A percentile compares a stretch with the other conserved stretches of the same genome.
Evolutionary conservation across 2,113 vertebrate genomes (phyloP).

Genomic region (Brachyhypopomus gauderio): DNA sequence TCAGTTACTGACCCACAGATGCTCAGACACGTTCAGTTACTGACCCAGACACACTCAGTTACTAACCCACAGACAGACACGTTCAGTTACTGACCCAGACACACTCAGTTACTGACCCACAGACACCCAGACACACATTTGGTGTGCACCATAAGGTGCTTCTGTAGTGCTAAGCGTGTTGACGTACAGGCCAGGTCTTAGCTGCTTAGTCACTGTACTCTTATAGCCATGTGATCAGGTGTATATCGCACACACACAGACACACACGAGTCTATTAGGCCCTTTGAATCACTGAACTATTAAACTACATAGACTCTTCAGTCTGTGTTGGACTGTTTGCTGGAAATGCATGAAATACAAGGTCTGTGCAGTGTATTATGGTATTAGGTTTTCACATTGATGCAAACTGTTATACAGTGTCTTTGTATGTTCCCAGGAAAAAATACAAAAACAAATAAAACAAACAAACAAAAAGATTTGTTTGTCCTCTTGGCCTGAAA

Average conservation of each 20-base stretch:
- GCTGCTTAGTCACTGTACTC: not conserved
- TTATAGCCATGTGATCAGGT: not conserved
- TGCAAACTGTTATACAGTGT: too few species aligned
- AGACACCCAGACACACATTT: not conserved
- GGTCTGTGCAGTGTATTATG: too few species aligned
- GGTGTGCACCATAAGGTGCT: not conserved
- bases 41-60: not conserved
- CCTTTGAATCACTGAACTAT: not conserved
- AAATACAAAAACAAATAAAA: not conserved
- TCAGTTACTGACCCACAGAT: constrained; percentile 18
- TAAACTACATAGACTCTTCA: not conserved
- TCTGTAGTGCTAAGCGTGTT: not conserved
- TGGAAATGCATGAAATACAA: too few species aligned
- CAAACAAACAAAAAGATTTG: too few species aligned
- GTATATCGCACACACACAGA: not conserved
- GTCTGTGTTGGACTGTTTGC: too few species aligned
- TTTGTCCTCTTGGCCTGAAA: not conserved
- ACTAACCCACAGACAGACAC: constrained; percentile 22
- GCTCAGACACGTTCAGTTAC: not conserved
- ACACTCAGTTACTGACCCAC: too few species aligned
- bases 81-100: too few species aligned
- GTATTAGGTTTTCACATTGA: too few species aligned
- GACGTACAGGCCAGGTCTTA: not conserved
- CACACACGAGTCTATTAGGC: not conserved
- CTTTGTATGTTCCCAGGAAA: not conserved